These are phyloP conservation scores for Regulus satrapa DNA, from an alignment of 2,113 vertebrate genomes.

Conservation along the genomic window DNA sequence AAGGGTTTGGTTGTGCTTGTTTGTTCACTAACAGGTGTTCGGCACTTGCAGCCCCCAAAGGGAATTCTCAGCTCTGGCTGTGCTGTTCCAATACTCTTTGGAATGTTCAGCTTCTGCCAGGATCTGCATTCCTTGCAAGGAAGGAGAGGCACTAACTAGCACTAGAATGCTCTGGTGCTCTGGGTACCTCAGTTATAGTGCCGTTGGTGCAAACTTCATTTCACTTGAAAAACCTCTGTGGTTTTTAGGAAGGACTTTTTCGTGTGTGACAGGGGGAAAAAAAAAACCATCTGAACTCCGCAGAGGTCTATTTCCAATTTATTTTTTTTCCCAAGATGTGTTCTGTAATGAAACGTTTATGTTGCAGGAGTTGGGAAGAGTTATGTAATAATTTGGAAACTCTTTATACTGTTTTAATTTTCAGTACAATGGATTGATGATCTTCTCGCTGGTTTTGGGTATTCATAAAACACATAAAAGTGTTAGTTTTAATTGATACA, in stretches of 20 bases:
- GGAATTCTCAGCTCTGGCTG: neutral
- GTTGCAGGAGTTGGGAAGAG: neutral
- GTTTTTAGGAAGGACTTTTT: neutral
- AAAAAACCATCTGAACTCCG: neutral
- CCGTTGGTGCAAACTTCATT: neutral
- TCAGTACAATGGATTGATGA: neutral
- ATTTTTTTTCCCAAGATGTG: neutral
- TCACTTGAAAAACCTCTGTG: rapidly evolving
- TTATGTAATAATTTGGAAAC: neutral
- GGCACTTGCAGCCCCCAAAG: rapidly evolving
- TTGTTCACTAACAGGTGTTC: neutral
- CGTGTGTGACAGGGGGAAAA: neutral
- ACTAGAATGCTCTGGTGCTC: neutral
- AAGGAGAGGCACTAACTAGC: neutral
- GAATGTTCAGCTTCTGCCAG: neutral
- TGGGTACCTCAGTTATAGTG: rapidly evolving
- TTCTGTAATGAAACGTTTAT: neutral
- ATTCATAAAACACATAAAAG: neutral
- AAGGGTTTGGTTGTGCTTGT: neutral
- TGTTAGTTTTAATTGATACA: neutral
- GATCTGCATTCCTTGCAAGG: neutral
- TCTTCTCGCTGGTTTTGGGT: neutral
- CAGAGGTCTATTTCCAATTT: neutral
- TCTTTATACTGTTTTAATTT: neutral
- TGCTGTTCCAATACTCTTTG: neutral